Conservation (phyloP, 2,113 vertebrate genomes). For the Procavia capensis region DNA sequence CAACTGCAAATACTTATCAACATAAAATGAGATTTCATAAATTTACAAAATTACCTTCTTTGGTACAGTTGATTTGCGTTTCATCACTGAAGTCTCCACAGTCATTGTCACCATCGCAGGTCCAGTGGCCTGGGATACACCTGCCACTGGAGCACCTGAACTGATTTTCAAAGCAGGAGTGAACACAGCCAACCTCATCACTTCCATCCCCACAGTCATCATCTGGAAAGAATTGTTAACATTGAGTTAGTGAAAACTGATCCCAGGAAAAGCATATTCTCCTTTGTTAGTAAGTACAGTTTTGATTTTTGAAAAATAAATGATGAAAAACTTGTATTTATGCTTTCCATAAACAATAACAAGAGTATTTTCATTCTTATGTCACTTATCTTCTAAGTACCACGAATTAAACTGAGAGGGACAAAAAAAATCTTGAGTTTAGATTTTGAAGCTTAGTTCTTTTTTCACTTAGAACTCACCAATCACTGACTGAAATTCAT, state of each 20-base stretch:
- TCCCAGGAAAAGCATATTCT: background rate
- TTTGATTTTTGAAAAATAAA: background rate
- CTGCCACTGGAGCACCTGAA: slow-evolving; percentile 94
- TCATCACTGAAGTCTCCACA: slow-evolving; percentile 98
- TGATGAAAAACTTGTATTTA: background rate
- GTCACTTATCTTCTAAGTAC: background rate
- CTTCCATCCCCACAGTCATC: slow-evolving; percentile 97
- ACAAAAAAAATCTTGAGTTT: background rate
- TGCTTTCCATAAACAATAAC: background rate
- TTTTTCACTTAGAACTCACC: background rate
- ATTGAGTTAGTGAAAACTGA: background rate
- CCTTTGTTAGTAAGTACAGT: background rate
- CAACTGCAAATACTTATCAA: background rate
- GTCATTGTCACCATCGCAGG: slow-evolving; percentile 98
- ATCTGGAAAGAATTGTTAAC: slow-evolving; percentile 85
- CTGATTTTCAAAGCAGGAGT: slow-evolving; percentile 92
- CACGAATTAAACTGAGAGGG: background rate
- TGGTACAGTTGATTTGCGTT: slow-evolving; percentile 91
- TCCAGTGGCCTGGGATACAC: slow-evolving; percentile 96
- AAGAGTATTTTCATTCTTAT: background rate
- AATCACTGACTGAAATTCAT: background rate
- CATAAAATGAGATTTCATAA: background rate
- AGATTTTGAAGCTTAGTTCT: slow-evolving; percentile 40
- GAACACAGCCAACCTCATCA: slow-evolving; percentile 94
- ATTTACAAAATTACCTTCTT: slow-evolving; percentile 80